A percentile compares a stretch with the other conserved stretches of the same genome.
Conservation (phyloP, 2,113 vertebrate species). For the Oreocharis arfaki region DNA sequence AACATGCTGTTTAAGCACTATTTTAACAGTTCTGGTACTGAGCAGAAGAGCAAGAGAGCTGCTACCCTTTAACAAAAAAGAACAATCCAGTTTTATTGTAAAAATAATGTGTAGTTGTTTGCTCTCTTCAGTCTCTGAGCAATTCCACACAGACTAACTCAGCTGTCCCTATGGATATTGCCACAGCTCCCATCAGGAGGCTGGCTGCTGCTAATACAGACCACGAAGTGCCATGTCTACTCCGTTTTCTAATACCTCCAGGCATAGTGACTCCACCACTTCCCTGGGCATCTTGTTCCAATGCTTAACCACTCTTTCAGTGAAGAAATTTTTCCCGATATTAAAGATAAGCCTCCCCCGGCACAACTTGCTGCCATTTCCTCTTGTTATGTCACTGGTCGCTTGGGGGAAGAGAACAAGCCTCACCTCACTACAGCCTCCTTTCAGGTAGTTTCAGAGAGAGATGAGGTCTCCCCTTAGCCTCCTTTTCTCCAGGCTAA, state of each 20-base stretch:
- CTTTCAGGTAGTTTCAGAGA: neutral
- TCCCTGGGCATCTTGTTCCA: neutral
- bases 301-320: neutral
- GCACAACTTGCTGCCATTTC: neutral
- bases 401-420: neutral
- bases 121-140: neutral
- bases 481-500: neutral
- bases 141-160: neutral
- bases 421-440: neutral
- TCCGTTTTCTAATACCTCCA: neutral
- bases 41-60: neutral
- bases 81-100: neutral
- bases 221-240: neutral
- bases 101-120: neutral
- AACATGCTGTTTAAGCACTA: neutral
- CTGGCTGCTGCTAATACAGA: neutral
- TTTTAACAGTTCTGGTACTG: neutral
- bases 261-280: neutral
- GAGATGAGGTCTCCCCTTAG: neutral
- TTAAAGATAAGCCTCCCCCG: neutral
- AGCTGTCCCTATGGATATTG: neutral
- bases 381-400: neutral
- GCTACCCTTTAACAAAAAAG: neutral
- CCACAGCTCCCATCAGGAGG: neutral
- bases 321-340: neutral